Conservation (phyloP, 2,888 invertebrate species). For the Leucophenga montana region DNA sequence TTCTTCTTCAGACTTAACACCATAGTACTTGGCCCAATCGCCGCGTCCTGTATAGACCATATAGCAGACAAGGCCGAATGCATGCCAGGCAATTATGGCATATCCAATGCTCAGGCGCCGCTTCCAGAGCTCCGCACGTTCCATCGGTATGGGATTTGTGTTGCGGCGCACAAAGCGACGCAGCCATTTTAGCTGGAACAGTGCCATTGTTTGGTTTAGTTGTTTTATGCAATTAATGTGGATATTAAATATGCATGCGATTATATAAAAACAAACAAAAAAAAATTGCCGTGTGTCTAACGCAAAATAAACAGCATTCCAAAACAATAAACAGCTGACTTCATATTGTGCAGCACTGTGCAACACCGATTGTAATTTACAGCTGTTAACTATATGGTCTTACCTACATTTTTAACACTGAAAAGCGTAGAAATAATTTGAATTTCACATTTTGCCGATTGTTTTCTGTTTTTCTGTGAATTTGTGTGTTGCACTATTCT, state of each 20-base stretch:
- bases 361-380: too few species aligned
- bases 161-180: constrained; percentile 74
- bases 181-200: constrained; percentile 75
- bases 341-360: too few species aligned
- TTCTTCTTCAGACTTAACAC: constrained; percentile 78
- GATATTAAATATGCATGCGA: background rate
- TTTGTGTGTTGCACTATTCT: too few species aligned
- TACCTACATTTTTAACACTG: too few species aligned
- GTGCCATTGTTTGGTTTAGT: constrained; percentile 57
- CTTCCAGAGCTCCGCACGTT: constrained; percentile 77
- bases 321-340: background rate
- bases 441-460: too few species aligned
- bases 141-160: constrained; percentile 74
- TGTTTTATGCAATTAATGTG: background rate
- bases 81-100: constrained; percentile 81
- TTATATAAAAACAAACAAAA: constrained; percentile 5
- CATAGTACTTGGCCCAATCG: constrained; percentile 81
- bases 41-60: constrained; percentile 77
- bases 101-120: constrained; percentile 78
- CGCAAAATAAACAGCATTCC: background rate
- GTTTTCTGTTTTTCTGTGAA: too few species aligned
- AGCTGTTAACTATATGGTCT: too few species aligned
- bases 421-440: too few species aligned
- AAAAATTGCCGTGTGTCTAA: background rate
- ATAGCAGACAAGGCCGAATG: constrained; percentile 79